Conservation (phyloP, 2,888 invertebrate genomes). For the Torymus tubicola region DNA sequence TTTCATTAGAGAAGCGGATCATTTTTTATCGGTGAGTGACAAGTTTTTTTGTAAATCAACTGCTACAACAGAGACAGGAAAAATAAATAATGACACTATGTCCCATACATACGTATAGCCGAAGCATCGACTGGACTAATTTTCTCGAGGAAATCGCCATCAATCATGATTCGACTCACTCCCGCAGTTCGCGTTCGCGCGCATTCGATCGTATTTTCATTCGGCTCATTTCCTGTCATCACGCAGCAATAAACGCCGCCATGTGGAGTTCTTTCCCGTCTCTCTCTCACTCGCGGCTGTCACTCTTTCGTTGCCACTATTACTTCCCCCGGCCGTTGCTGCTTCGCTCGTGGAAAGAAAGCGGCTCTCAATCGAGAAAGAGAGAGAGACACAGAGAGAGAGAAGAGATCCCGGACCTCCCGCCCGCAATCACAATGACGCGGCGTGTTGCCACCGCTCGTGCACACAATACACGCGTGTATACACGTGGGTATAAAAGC, state of each 20-base stretch:
- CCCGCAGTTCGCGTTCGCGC: background rate
- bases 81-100: constrained; percentile 35
- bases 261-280: too few species aligned
- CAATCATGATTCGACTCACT: constrained; percentile 43
- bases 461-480: constrained; percentile 13
- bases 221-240: constrained; percentile 48
- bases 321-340: background rate
- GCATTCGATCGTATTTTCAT: constrained; percentile 37
- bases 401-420: constrained; percentile 47
- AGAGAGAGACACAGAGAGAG: background rate
- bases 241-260: constrained; percentile 37
- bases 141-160: constrained; percentile 20
- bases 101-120: background rate
- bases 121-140: constrained; percentile 21
- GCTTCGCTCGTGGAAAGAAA: constrained; percentile 16
- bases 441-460: constrained; percentile 52
- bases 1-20: background rate
- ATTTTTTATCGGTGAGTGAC: constrained; percentile 1
- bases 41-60: constrained; percentile 9
- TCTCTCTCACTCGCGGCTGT: too few species aligned
- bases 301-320: background rate
- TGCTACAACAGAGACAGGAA: background rate
- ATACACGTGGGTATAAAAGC: background rate
- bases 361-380: constrained; percentile 33
- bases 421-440: constrained; percentile 58